phyloP scores from a whole-genome alignment of 2,797 vertebrate species.

The Hydrophis major region DNA sequence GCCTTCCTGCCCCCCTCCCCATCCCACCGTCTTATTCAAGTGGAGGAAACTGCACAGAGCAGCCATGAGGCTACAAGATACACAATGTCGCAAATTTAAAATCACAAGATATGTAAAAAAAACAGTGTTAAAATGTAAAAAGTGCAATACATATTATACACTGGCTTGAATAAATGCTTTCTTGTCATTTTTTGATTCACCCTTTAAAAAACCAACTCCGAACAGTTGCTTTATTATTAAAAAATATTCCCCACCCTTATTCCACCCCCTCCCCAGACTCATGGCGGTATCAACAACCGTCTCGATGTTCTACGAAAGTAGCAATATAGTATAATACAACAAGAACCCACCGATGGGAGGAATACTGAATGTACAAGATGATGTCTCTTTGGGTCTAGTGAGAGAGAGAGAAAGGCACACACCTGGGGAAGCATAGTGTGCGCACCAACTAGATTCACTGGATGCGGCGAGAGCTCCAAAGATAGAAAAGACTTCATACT shows the following conservation, averaged over 20 bases:
- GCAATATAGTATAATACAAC: slow-evolving; percentile 71
- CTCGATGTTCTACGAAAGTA: slow-evolving; percentile 77
- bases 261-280: slow-evolving; percentile 50
- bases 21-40: slow-evolving; percentile 28
- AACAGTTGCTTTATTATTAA: slow-evolving; percentile 71
- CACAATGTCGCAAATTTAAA: slow-evolving; percentile 84
- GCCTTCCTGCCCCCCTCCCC: slow-evolving; percentile 2
- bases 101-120: slow-evolving; percentile 93
- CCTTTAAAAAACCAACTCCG: slow-evolving; percentile 69
- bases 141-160: slow-evolving; percentile 91
- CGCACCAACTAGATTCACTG: not conserved
- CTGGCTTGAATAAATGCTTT: slow-evolving; percentile 78
- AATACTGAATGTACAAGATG: slow-evolving; percentile 50
- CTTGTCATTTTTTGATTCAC: slow-evolving; percentile 65
- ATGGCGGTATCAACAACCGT: slow-evolving; percentile 85
- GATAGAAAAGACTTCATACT: not conserved
- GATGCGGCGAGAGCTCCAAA: not conserved
- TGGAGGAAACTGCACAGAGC: slow-evolving; percentile 75
- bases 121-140: slow-evolving; percentile 86
- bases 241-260: slow-evolving; percentile 65
- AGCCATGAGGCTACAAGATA: slow-evolving; percentile 86
- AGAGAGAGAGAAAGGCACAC: slow-evolving; percentile 40
- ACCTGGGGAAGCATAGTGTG: not conserved
- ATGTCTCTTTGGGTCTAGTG: slow-evolving; percentile 67
- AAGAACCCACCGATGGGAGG: slow-evolving; percentile 61